These are phyloP conservation scores for Dolichopus griseipennis DNA, from an alignment of 2,888 invertebrate genomes.

Conservation along the genomic window DNA sequence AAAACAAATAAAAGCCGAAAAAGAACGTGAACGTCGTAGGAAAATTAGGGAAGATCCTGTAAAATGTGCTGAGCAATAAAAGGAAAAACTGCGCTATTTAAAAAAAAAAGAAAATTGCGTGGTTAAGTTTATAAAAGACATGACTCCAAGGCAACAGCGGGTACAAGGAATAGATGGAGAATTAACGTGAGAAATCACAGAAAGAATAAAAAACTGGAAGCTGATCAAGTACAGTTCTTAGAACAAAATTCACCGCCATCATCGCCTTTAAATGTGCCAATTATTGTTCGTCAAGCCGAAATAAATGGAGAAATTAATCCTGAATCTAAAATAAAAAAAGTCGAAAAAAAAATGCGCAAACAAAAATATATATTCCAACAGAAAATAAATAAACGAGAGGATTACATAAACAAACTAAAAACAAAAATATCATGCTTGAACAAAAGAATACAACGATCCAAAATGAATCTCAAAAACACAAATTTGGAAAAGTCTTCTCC, in stretches of 20 bases:
- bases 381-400: too few relatives aligned
- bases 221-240: neutral
- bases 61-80: neutral
- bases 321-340: too few relatives aligned
- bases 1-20: neutral
- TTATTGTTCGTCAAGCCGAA: too few relatives aligned
- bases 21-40: conserved; percentile 7
- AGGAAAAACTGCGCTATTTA: neutral
- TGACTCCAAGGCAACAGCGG: neutral
- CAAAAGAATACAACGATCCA: too few relatives aligned
- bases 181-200: neutral
- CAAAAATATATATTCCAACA: neutral
- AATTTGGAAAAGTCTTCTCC: neutral
- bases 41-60: neutral
- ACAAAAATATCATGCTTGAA: too few relatives aligned
- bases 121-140: neutral
- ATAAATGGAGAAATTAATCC: too few relatives aligned
- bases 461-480: neutral
- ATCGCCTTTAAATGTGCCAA: neutral
- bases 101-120: neutral
- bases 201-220: neutral
- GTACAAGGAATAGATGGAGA: neutral
- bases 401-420: too few relatives aligned
- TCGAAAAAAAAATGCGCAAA: neutral
- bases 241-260: neutral